Evolutionary conservation across 2,113 vertebrate genomes (phyloP).

Genomic region (Ariopsis seemanni): DNA sequence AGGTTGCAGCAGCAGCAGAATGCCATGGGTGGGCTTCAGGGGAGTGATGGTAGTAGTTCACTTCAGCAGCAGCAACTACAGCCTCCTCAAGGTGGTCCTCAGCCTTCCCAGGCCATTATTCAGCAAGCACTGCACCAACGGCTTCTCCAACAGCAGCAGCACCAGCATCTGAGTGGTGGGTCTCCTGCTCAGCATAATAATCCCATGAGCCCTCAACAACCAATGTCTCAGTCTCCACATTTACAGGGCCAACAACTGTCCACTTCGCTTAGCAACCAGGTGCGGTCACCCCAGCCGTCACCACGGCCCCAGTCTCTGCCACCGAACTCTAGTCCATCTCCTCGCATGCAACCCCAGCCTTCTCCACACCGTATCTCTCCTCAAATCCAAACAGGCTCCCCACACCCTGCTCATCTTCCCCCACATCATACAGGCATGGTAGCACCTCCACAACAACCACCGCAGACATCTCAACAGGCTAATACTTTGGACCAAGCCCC

Average conservation of each 20-base stretch:
- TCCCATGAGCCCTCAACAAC: conserved; percentile 94
- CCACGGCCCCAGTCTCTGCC: conserved; percentile 92
- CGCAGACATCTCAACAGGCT: conserved; percentile 84
- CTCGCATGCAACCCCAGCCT: conserved; percentile 94
- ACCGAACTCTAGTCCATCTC: conserved; percentile 94
- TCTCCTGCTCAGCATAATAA: conserved; percentile 90
- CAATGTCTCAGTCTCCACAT: conserved; percentile 84
- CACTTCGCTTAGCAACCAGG: conserved; percentile 90
- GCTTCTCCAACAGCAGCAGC: conserved; percentile 72
- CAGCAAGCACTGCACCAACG: conserved; percentile 91
- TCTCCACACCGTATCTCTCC: conserved; percentile 96
- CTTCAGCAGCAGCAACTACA: conserved; percentile 77
- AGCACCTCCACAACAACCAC: conserved; percentile 75
- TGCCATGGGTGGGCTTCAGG: conserved; percentile 66
- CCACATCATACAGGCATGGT: conserved; percentile 78
- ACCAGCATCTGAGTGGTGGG: conserved; percentile 69
- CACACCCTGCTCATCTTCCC: conserved; percentile 78
- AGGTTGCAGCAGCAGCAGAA: conserved; percentile 72
- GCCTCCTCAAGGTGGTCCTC: conserved; percentile 54
- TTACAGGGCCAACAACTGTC: conserved; percentile 83
- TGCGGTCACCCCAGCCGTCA: conserved; percentile 93
- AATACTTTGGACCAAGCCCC: conserved; percentile 71
- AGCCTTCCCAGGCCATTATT: conserved; percentile 67
- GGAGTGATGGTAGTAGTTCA: conserved; percentile 71
- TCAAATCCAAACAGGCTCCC: conserved; percentile 85